A percentile compares a stretch with the other conserved stretches of the same genome.
phyloP scores from a whole-genome alignment of 2,888 invertebrate species.

The Eupithecia dodoneata region DNA sequence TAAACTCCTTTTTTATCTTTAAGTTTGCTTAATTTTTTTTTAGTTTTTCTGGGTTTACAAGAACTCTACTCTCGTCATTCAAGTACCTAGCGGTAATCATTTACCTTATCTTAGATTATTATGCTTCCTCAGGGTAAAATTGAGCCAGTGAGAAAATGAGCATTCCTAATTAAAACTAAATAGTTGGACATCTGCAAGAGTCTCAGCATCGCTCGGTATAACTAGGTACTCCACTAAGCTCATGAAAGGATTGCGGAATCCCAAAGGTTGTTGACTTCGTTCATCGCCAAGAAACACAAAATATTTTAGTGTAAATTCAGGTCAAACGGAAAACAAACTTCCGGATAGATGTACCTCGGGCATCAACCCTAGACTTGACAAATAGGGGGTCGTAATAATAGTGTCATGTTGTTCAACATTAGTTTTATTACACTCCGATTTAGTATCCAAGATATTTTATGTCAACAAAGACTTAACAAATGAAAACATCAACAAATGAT shows the following conservation, averaged over 20 bases:
- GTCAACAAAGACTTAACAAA: too few species aligned
- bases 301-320: conserved; percentile 14
- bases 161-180: not conserved
- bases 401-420: conserved; percentile 35
- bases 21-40: too few species aligned
- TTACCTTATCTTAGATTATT: too few species aligned
- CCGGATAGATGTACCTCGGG: conserved; percentile 31
- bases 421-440: conserved; percentile 1
- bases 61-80: too few species aligned
- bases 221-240: not conserved
- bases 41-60: too few species aligned
- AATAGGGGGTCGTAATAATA: conserved; percentile 23
- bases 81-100: too few species aligned
- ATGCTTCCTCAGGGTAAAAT: too few species aligned
- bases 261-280: conserved; percentile 3
- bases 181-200: not conserved
- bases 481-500: too few species aligned
- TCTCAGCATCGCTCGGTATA: not conserved
- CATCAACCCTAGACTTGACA: conserved; percentile 18
- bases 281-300: conserved; percentile 9
- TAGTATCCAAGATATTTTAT: too few species aligned
- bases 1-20: too few species aligned
- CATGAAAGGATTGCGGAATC: not conserved
- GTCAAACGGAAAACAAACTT: conserved; percentile 13
- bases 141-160: too few species aligned